Evolutionary conservation across 2,797 vertebrate genomes (phyloP).

Genomic region (Macroramphosus scolopax): DNA sequence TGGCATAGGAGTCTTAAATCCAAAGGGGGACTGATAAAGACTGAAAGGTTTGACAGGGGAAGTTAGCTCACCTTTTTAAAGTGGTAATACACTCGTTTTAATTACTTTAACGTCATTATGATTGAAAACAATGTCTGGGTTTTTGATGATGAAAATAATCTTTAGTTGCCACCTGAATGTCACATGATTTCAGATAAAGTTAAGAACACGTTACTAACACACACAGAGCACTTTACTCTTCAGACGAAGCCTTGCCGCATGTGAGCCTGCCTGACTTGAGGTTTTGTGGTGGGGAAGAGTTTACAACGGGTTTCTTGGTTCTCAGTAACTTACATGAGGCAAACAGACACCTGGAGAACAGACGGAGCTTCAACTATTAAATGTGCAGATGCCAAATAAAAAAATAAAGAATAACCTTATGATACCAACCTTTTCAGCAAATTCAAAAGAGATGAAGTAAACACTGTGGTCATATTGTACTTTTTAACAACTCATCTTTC

Average conservation of each 20-base stretch:
- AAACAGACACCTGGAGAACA: too few relatives aligned
- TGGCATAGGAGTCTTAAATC: too few relatives aligned
- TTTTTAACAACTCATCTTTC: not conserved
- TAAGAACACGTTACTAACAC: constrained; percentile 1
- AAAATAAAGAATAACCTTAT: too few relatives aligned
- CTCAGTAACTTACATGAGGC: not conserved
- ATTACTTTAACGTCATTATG: too few relatives aligned
- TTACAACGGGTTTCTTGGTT: not conserved
- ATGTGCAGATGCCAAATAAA: too few relatives aligned
- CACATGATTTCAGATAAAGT: not conserved
- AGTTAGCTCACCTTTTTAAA: too few relatives aligned
- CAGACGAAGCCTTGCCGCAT: not conserved
- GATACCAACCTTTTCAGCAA: too few relatives aligned
- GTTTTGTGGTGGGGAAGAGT: not conserved
- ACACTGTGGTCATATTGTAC: not conserved
- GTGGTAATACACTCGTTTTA: too few relatives aligned
- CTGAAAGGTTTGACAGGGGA: too few relatives aligned
- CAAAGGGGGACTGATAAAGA: too few relatives aligned
- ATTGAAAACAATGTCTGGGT: too few relatives aligned
- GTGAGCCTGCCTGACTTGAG: not conserved
- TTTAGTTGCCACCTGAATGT: not conserved
- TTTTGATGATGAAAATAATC: not conserved
- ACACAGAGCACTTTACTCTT: not conserved
- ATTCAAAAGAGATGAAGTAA: not conserved
- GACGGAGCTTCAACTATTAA: too few relatives aligned